A percentile compares a stretch with the other conserved stretches of the same genome.
These are phyloP conservation scores for Sisyra nigra DNA, from an alignment of 2,888 invertebrate genomes.

Conservation along the genomic window DNA sequence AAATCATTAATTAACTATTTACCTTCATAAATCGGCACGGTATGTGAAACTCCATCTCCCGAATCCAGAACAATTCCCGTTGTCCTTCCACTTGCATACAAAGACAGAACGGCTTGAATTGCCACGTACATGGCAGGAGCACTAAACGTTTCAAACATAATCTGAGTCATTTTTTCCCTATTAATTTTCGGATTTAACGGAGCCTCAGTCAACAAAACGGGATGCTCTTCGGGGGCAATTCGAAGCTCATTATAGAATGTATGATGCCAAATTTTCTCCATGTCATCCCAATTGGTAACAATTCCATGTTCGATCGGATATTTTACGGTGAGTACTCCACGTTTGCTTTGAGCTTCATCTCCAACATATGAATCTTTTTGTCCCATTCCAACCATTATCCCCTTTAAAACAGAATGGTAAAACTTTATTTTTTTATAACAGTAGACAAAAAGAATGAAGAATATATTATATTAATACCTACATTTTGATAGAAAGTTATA, in stretches of 20 bases:
- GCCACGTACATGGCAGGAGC: constrained; percentile 90
- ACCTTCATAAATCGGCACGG: constrained; percentile 90
- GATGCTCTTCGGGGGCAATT: constrained; percentile 87
- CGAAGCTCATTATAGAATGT: constrained; percentile 96
- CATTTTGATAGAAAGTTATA: no score
- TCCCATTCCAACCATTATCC: constrained; percentile 96
- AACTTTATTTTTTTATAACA: no score
- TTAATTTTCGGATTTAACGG: constrained; percentile 81
- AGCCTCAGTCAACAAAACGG: constrained; percentile 73
- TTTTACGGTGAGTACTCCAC: constrained; percentile 89
- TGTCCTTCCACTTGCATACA: constrained; percentile 92
- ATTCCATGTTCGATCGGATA: constrained; percentile 96
- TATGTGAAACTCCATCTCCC: constrained; percentile 92
- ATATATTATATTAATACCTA: no score
- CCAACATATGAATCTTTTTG: constrained; percentile 95
- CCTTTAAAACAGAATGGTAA: constrained; percentile 22
- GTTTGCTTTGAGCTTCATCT: constrained; percentile 91
- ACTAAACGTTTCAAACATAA: constrained; percentile 89
- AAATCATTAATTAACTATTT: no score
- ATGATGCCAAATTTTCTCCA: constrained; percentile 99
- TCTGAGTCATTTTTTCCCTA: constrained; percentile 82
- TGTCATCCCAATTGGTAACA: constrained; percentile 96
- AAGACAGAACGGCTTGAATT: constrained; percentile 82
- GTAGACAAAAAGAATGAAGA: no score
- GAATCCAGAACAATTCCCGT: constrained; percentile 93